A percentile compares a stretch with the other conserved stretches of the same genome.
Conservation (phyloP, 1,140 invertebrate species). For the Muscidifurax raptorellus region DNA sequence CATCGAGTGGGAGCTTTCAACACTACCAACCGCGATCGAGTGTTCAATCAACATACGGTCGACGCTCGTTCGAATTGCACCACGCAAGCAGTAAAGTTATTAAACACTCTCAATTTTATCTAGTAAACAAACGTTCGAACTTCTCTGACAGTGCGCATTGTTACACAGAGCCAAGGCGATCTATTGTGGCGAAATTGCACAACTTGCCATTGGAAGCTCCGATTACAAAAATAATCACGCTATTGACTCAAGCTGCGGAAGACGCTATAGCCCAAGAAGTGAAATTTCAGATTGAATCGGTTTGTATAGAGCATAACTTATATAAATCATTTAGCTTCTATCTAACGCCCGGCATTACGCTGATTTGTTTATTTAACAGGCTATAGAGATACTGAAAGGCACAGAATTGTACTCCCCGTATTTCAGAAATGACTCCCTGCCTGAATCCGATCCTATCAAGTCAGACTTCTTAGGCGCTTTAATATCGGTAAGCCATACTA, state of each 20-base stretch:
- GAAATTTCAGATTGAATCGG: slow-evolving; percentile 80
- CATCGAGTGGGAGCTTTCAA: slow-evolving; percentile 11
- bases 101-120: not conserved
- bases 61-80: not conserved
- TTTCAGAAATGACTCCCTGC: slow-evolving; percentile 83
- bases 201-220: slow-evolving; percentile 92
- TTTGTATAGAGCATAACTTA: slow-evolving; percentile 53
- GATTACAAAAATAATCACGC: slow-evolving; percentile 91
- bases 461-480: slow-evolving; percentile 92
- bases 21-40: not conserved
- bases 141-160: not conserved
- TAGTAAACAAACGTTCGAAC: not conserved
- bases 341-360: not conserved
- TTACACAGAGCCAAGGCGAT: slow-evolving; percentile 77
- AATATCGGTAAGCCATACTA: slow-evolving; percentile 80
- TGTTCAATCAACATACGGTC: not conserved
- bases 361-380: slow-evolving; percentile 26
- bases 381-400: slow-evolving; percentile 86
- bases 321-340: not conserved
- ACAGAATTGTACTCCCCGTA: slow-evolving; percentile 94
- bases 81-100: not conserved
- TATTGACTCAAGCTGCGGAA: slow-evolving; percentile 87
- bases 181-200: slow-evolving; percentile 90
- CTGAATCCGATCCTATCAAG: slow-evolving; percentile 87
- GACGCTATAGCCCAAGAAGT: slow-evolving; percentile 84